Evolutionary conservation across 2,888 invertebrate genomes (phyloP), one percentile per base, ranked within the genome.

Genomic region (Leptothorax acervorum): DNA sequence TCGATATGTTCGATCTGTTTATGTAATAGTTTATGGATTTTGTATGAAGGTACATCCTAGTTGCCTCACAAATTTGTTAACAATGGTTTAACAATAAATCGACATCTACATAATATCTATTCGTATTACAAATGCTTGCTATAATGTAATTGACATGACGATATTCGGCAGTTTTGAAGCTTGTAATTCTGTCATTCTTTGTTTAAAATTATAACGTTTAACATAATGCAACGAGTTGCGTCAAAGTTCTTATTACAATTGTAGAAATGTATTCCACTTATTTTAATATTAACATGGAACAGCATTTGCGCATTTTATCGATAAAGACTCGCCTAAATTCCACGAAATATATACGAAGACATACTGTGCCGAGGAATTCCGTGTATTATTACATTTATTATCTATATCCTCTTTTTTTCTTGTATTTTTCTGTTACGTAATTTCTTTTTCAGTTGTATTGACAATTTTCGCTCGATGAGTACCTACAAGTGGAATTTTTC

Each of bases 91-190:
- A 91, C 87, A 89, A 87, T 88, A 88, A 85, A 85, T 85, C 87
- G 87, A 83, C 86, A 88, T 88, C 85, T 87, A 86, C 88, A 88
- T 88, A 86, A 89, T 87, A 88, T 88, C 89, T 91, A 92, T 92
- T 89, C 90, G 87, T 89, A 89, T 91, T 90, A 90, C 90, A 90
- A 90, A 92, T 91, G 84, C 79, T 87, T 89, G 85, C 15, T 39
- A n/a, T 12, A 53, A 65, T 12, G 9, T 28, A 28, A 28, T 42
- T n/a, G 31, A 39, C 9, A 18, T 11, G n/a, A 55, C 15, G 11
- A 63, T 45, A 42, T 73, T 73, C 42, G 28, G 1, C 18, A n/a
- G 18, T 42, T 73, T 18, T 28, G 55, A 45, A 31, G 8, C 4
- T 60, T 31, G 11, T 45, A 45, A 74, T 62, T 60, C 18, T 45